These are phyloP conservation scores for Anser cygnoides DNA, from an alignment of 2,113 vertebrate species.

Conservation along the genomic window DNA sequence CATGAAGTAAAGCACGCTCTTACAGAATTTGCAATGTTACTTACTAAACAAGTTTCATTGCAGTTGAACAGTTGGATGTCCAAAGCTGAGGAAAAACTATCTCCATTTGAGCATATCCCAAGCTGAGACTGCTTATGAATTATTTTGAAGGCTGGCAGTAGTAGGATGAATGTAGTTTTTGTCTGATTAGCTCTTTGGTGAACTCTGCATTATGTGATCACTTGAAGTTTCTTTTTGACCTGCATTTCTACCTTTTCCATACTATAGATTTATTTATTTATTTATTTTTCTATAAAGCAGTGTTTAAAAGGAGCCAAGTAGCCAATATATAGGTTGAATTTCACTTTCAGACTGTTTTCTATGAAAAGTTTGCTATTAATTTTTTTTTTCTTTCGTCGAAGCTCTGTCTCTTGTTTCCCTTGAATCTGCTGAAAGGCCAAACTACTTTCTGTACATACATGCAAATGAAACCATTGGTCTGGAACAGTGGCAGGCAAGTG, in stretches of 20 bases:
- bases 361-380: not conserved
- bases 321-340: not conserved
- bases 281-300: not conserved
- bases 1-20: not conserved
- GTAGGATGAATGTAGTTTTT: not conserved
- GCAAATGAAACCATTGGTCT: conserved; percentile 78
- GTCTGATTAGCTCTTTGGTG: not conserved
- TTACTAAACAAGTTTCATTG: not conserved
- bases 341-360: not conserved
- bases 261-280: not conserved
- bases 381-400: conserved; percentile 59
- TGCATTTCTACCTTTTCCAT: not conserved
- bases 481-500: conserved; percentile 85
- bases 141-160: not conserved
- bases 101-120: not conserved
- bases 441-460: conserved; percentile 88
- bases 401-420: conserved; percentile 88
- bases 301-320: not conserved
- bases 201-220: not conserved
- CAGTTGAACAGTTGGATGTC: not conserved
- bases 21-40: not conserved
- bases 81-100: not conserved
- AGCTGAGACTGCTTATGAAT: not conserved
- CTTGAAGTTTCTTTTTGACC: not conserved
- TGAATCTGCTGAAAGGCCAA: conserved; percentile 95